Conservation (phyloP, 2,797 vertebrate species). For the Geotrypetes seraphini region DNA sequence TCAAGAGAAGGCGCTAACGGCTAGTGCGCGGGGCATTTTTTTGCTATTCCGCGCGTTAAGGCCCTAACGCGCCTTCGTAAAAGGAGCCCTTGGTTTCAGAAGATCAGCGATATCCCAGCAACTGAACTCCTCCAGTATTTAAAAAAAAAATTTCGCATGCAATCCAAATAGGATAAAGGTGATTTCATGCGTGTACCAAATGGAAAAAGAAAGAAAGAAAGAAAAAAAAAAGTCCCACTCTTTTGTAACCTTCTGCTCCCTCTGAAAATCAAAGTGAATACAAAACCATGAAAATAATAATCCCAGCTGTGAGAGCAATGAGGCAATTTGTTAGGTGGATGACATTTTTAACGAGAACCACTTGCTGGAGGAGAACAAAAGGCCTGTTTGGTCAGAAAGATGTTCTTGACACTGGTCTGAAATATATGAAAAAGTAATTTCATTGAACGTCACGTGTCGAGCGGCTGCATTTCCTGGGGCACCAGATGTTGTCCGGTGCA, state of each 20-base stretch:
- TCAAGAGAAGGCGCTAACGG: too few relatives aligned
- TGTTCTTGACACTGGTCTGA: conserved; percentile 55
- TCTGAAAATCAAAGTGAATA: conserved; percentile 34
- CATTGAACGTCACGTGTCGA: conserved; percentile 58
- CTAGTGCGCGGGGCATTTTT: too few relatives aligned
- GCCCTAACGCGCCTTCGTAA: too few relatives aligned
- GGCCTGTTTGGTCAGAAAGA: conserved; percentile 52
- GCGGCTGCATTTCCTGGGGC: conserved; percentile 68
- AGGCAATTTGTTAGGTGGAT: conserved; percentile 77
- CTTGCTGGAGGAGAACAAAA: conserved; percentile 66
- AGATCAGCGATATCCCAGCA: too few relatives aligned
- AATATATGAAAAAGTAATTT: conserved; percentile 62
- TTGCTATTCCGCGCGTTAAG: too few relatives aligned
- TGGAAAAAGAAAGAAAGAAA: background rate
- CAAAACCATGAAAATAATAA: conserved; percentile 48
- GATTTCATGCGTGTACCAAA: background rate
- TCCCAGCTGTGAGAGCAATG: conserved; percentile 65
- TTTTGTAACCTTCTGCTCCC: conserved; percentile 28
- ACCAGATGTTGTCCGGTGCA: conserved; percentile 77
- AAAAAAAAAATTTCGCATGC: background rate
- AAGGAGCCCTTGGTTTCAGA: too few relatives aligned
- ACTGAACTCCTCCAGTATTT: background rate
- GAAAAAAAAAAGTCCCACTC: too few relatives aligned
- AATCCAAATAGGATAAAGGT: conserved; percentile 6
- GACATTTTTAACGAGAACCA: conserved; percentile 85